Conservation (phyloP, 2,888 invertebrate genomes). For the Drosophila flavopinicola region DNA sequence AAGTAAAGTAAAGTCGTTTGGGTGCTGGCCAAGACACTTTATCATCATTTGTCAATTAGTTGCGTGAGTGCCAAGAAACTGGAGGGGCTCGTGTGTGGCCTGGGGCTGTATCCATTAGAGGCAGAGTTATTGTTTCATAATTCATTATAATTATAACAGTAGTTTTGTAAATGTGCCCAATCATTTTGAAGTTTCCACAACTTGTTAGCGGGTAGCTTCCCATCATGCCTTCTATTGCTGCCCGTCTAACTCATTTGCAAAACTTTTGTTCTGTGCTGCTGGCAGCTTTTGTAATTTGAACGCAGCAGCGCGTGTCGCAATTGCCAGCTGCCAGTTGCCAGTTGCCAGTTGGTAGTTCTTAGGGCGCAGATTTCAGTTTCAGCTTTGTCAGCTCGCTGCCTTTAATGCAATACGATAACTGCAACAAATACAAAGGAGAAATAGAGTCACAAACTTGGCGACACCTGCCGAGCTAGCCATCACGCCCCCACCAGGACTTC, state of each 20-base stretch:
- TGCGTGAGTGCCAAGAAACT: constrained; percentile 42
- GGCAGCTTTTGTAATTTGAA: constrained; percentile 63
- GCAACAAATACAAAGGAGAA: constrained; percentile 31
- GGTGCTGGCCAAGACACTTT: constrained; percentile 62
- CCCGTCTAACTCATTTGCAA: constrained; percentile 50
- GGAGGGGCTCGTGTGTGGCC: constrained; percentile 18
- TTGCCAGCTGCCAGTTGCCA: constrained; percentile 26
- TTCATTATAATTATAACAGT: constrained; percentile 72
- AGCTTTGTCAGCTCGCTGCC: constrained; percentile 36
- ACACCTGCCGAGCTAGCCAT: constrained; percentile 38
- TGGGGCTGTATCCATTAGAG: constrained; percentile 59
- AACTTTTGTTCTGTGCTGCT: constrained; percentile 48
- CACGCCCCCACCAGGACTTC: not conserved
- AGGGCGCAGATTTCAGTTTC: constrained; percentile 34
- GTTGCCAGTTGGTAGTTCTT: constrained; percentile 7
- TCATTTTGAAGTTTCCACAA: constrained; percentile 50
- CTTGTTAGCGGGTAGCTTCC: constrained; percentile 10
- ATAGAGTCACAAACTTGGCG: constrained; percentile 18
- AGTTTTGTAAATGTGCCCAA: constrained; percentile 61
- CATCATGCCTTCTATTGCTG: constrained; percentile 14
- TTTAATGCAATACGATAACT: constrained; percentile 56
- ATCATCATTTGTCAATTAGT: constrained; percentile 80
- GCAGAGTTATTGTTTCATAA: constrained; percentile 60
- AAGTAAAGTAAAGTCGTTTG: constrained; percentile 41
- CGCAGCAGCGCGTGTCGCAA: constrained; percentile 45